phyloP scores from a whole-genome alignment of 2,113 vertebrate genomes.

The Empidonax alnorum region DNA sequence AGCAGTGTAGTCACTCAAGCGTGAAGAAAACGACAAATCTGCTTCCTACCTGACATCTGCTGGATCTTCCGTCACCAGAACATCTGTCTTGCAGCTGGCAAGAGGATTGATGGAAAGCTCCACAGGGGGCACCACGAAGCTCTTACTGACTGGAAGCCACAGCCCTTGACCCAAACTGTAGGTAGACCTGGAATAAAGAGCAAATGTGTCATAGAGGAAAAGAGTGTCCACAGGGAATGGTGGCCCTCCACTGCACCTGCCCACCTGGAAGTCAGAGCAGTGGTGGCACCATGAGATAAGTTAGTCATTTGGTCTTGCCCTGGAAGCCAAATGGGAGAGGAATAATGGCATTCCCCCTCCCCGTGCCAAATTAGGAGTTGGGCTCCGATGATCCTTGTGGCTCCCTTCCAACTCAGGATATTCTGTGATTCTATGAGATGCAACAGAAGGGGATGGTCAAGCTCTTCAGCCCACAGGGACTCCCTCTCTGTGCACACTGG shows the following conservation, averaged over 20 bases:
- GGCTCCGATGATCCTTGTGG: too few relatives aligned
- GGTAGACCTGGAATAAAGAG: slow-evolving; percentile 85
- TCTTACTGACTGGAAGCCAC: slow-evolving; percentile 99
- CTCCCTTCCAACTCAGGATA: background rate
- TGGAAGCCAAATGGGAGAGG: background rate
- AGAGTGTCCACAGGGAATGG: background rate
- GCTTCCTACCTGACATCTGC: slow-evolving; percentile 94
- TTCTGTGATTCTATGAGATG: background rate
- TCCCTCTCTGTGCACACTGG: background rate
- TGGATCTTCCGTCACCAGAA: slow-evolving; percentile 94
- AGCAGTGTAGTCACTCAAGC: background rate
- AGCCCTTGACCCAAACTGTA: slow-evolving; percentile 96
- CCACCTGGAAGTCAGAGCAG: background rate
- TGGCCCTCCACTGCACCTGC: background rate
- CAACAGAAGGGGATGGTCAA: background rate
- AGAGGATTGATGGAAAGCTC: slow-evolving; percentile 98
- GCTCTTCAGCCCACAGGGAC: background rate
- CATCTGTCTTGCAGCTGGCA: slow-evolving; percentile 98
- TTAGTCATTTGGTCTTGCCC: background rate
- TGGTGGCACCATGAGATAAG: background rate
- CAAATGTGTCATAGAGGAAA: background rate
- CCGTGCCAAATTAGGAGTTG: background rate
- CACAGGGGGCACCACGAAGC: slow-evolving; percentile 95
- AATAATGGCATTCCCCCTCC: background rate
- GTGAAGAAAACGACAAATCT: background rate